Evolutionary conservation across 2,113 vertebrate species (phyloP).

Genomic region (Prinia subflava): DNA sequence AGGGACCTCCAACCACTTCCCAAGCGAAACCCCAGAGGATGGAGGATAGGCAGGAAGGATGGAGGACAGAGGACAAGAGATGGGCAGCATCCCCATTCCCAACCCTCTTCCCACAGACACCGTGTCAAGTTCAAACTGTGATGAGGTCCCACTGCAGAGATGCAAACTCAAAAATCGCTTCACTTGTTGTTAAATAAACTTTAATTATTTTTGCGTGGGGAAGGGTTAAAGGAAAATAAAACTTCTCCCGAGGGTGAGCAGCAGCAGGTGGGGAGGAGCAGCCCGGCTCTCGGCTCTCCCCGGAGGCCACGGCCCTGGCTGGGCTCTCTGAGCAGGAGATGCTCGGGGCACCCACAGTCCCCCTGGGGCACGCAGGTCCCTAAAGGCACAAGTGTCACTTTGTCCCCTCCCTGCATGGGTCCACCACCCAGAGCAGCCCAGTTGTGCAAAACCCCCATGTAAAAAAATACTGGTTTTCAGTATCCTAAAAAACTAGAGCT

Average conservation of each 20-base stretch:
- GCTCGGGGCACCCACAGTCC: neutral
- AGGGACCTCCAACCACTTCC: neutral
- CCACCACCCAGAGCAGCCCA: neutral
- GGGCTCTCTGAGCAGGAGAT: neutral
- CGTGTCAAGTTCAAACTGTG: neutral
- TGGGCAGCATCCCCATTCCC: neutral
- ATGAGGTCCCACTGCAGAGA: fast-evolving
- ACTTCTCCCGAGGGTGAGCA: neutral
- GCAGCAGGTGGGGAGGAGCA: neutral
- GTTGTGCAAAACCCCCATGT: conserved; percentile 2
- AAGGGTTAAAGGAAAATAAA: conserved; percentile 39
- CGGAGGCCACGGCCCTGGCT: neutral
- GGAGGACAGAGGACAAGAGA: neutral
- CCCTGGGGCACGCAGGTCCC: neutral
- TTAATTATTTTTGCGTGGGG: neutral
- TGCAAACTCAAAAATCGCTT: neutral
- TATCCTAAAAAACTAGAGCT: conserved; percentile 58
- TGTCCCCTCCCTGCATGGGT: neutral
- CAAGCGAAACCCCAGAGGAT: neutral
- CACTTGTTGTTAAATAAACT: conserved; percentile 10
- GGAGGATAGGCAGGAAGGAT: neutral
- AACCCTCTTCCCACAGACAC: neutral
- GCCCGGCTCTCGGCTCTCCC: neutral
- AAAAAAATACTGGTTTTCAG: conserved; percentile 31
- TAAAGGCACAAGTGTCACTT: conserved; percentile 52